Evolutionary conservation across 2,113 vertebrate species (phyloP), one percentile per base, ranked within the genome.

Genomic region (Opisthocomus hoazin): DNA sequence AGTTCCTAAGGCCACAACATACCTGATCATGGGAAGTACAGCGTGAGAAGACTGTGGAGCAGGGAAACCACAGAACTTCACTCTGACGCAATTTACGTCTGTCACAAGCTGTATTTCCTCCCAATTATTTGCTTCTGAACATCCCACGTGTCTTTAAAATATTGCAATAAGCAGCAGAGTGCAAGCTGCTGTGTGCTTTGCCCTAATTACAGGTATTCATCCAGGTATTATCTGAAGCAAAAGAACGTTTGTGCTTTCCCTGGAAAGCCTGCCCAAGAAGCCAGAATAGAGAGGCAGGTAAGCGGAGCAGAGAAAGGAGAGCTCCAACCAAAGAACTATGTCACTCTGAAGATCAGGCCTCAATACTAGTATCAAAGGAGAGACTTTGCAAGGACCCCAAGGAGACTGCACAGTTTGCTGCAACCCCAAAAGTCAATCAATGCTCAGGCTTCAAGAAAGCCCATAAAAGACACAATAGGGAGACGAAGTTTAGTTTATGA

Each of bases 391-490:
- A 53, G 8, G 34, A 77, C 8, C 5, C 9, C 56, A 48, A 61
- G 45, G 45, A 63, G 10, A 56, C 3, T 6, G 11, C 7, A 2
- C 4, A 32, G 26, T n/a, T 82, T 85, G n/a, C 32, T 50, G 26
- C 51, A 58, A 85, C 10, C 46, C 43, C 32, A 41, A 23, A 71
- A 90, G 12, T 32, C 30, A 74, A 10, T 2, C 4, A 95, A 81
- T 9, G 16, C n/a, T 71, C 60, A 64, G 22, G n/a, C 24, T 66
- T 84, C n/a, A 75, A 53, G 29, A 60, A 76, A 84, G 36, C 17
- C 0, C 0, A 0, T 26, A n/a, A 34, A 82, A 75, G 10, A 88
- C 0, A 0, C 3, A 76, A 21, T 1, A 37, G 10, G 12, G 21
- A 60, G 14, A 81, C 3, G 8, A 48, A 87, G 7, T 19, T 71